Evolutionary conservation across 2,888 invertebrate genomes (phyloP).

Genomic region (Sarcophaga variegata): DNA sequence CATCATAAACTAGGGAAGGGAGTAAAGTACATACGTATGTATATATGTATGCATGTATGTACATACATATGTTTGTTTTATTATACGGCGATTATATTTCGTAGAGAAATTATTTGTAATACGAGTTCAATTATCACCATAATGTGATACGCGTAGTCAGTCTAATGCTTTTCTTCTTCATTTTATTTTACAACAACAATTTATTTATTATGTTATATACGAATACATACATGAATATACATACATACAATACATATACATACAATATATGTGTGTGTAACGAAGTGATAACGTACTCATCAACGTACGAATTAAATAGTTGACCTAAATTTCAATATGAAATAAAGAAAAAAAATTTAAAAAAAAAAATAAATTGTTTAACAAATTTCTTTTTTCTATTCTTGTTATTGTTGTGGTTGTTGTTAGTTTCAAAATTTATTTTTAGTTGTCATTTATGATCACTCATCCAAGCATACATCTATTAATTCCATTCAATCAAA

Average conservation of each 20-base stretch:
- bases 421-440: not conserved
- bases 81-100: not conserved
- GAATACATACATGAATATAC: not conserved
- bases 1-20: not conserved
- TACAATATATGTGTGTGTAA: not conserved
- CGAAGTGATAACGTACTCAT: not conserved
- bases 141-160: slow-evolving; percentile 34
- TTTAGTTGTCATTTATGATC: slow-evolving; percentile 23
- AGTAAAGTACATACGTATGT: not conserved
- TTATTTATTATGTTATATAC: not conserved
- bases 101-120: slow-evolving; percentile 56
- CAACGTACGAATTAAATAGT: slow-evolving; percentile 19
- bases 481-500: not conserved
- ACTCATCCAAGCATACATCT: not conserved
- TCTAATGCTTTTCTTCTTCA: slow-evolving; percentile 22
- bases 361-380: slow-evolving; percentile 34
- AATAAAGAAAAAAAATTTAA: slow-evolving; percentile 32
- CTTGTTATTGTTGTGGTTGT: not conserved
- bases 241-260: not conserved
- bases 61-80: not conserved
- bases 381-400: slow-evolving; percentile 48
- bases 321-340: slow-evolving; percentile 54
- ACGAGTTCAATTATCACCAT: slow-evolving; percentile 53
- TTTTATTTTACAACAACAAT: no score
- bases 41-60: not conserved